Evolutionary conservation across 2,113 vertebrate genomes (phyloP).

Genomic region (Pholis gunnellus): DNA sequence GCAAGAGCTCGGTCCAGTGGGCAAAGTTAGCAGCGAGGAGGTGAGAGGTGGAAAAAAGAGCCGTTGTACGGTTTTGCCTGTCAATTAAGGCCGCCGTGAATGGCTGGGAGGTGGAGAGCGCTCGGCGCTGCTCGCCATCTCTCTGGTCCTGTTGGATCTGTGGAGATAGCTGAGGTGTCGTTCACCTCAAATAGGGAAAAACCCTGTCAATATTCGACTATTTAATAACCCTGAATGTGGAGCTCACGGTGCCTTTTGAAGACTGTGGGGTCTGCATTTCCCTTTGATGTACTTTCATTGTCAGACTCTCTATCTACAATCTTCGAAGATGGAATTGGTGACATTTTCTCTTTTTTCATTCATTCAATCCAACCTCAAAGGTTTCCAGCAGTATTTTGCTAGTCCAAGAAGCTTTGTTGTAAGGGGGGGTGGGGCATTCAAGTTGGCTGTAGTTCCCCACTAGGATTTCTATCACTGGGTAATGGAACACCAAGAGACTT

Average conservation of each 20-base stretch:
- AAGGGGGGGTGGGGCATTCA: conserved; percentile 53
- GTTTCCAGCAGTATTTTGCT: conserved; percentile 73
- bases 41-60: conserved; percentile 15
- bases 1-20: conserved; percentile 71
- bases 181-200: conserved; percentile 77
- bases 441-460: conserved; percentile 68
- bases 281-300: conserved; percentile 84
- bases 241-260: conserved; percentile 79
- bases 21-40: conserved; percentile 63
- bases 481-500: conserved; percentile 73
- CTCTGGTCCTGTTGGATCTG: conserved; percentile 70
- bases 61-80: conserved; percentile 62
- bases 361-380: conserved; percentile 84
- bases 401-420: conserved; percentile 78
- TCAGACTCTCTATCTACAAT: conserved; percentile 82
- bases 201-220: conserved; percentile 83
- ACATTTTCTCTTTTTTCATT: conserved; percentile 83
- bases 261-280: conserved; percentile 80
- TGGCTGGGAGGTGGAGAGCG: conserved; percentile 65
- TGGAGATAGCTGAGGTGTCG: conserved; percentile 73
- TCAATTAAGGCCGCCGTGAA: conserved; percentile 76
- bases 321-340: conserved; percentile 81
- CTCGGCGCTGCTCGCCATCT: conserved; percentile 62
- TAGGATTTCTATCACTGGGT: conserved; percentile 70
- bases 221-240: conserved; percentile 83